These are phyloP conservation scores for Acrossocheilus wenchowensis DNA, from an alignment of 2,797 vertebrate genomes.

Conservation along the genomic window DNA sequence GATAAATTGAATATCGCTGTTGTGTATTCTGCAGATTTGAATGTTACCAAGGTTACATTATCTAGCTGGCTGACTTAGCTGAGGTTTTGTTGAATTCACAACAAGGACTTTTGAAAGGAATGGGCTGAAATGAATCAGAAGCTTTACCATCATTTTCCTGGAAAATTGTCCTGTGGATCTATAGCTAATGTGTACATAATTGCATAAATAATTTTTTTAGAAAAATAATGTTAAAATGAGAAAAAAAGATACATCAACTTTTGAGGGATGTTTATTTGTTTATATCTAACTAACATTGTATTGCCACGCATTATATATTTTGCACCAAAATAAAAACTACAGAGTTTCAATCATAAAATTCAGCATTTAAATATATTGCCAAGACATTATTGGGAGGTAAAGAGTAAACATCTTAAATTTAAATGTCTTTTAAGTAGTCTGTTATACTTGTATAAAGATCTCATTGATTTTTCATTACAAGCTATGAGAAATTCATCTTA, in stretches of 20 bases:
- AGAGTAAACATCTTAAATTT: too few relatives aligned
- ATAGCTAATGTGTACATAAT: not conserved
- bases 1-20: not conserved
- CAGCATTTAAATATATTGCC: not conserved
- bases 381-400: too few relatives aligned
- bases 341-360: not conserved
- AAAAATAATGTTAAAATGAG: not conserved
- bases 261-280: not conserved
- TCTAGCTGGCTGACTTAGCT: not conserved
- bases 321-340: not conserved
- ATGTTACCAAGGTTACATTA: conserved; percentile 3
- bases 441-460: too few relatives aligned
- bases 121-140: not conserved
- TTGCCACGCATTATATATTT: not conserved
- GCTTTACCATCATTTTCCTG: not conserved
- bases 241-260: not conserved
- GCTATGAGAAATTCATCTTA: too few relatives aligned
- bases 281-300: not conserved
- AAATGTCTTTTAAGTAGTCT: too few relatives aligned
- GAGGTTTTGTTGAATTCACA: not conserved
- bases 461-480: too few relatives aligned
- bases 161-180: not conserved
- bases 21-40: conserved; percentile 2
- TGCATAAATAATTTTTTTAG: not conserved
- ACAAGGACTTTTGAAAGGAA: conserved; percentile 9